Base-by-base conservation (phyloP, 2,113 vertebrate genomes). In the Pungitius pungitius region DNA sequence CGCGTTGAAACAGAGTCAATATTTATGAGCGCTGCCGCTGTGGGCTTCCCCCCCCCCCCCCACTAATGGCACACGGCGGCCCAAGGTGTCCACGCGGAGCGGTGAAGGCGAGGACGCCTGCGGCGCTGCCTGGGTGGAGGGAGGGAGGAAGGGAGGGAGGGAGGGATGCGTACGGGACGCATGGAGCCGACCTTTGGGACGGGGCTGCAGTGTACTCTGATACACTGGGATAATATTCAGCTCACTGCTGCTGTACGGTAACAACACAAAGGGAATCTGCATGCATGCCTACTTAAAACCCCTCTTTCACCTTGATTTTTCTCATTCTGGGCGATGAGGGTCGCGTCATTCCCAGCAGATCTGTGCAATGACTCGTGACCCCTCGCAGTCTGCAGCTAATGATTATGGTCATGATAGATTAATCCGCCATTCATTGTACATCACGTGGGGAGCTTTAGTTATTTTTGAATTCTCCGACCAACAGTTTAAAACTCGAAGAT, bases 21-120 rank as follows among this genome's bases (percentile, higher is more conserved):
- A 91, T 90, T 90, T 92, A 89, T 88, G 87, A 87, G 85, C 73
- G 71, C 85, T 81, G 84, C 87, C 78, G 82, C 88, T 78, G 70
- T 63, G 75, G 82, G 77, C 81, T 84, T 83, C 83, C 78, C 71
- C 84, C 84, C n/a, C n/a, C n/a, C n/a, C n/a, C n/a, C n/a, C n/a
- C n/a, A n/a, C n/a, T 90, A 87, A 91, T 89, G 84, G 88, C 74
- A 26, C 37, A 68, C 18, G 77, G 88, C 75, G 78, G 85, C 77
- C 58, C n/a, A 80, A 84, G 81, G 81, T 86, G 89, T 87, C 82
- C 52, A 52, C 59, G 69, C 58, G 60, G 74, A 82, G 83, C 9
- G 59, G 77, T 43, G 85, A 65, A 73, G 49, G 75, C 63, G 8
- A 52, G 79, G 71, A 68, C 2, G 73, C 83, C 82, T 6, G 12